phyloP scores from a whole-genome alignment of 2,797 vertebrate genomes.

The Ptychobarbus kaznakovi region DNA sequence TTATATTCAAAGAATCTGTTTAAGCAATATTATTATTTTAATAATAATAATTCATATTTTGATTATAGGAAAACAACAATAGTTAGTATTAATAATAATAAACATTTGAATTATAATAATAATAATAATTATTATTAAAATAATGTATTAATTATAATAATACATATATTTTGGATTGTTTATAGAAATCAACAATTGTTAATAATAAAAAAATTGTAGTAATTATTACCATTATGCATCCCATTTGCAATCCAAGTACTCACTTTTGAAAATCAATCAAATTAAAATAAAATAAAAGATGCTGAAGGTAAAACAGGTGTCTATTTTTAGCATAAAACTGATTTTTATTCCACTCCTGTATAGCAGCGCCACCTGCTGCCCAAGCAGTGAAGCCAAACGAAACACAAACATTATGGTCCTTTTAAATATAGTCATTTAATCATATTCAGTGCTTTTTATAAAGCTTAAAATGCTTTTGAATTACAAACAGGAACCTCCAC shows the following conservation, averaged over 20 bases:
- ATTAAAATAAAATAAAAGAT: neutral
- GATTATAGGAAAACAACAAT: too few species aligned
- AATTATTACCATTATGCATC: neutral
- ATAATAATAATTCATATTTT: too few species aligned
- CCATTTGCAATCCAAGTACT: neutral
- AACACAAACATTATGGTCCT: neutral
- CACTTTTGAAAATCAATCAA: neutral
- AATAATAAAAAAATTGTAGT: neutral
- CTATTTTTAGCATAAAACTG: neutral
- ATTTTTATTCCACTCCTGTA: neutral
- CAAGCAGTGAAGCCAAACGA: neutral
- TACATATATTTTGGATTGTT: neutral
- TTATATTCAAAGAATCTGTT: too few species aligned
- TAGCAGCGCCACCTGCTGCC: conserved; percentile 9
- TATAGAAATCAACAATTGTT: neutral
- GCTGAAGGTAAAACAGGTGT: neutral
- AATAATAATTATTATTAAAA: neutral
- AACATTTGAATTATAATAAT: too few species aligned
- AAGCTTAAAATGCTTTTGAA: neutral
- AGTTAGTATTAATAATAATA: too few species aligned
- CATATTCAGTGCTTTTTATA: neutral
- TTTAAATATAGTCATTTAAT: neutral
- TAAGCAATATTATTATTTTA: too few species aligned
- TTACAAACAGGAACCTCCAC: neutral
- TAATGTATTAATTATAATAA: neutral